These are phyloP conservation scores for Corythornis madagascariensis DNA, from an alignment of 2,113 vertebrate genomes.

Conservation along the genomic window DNA sequence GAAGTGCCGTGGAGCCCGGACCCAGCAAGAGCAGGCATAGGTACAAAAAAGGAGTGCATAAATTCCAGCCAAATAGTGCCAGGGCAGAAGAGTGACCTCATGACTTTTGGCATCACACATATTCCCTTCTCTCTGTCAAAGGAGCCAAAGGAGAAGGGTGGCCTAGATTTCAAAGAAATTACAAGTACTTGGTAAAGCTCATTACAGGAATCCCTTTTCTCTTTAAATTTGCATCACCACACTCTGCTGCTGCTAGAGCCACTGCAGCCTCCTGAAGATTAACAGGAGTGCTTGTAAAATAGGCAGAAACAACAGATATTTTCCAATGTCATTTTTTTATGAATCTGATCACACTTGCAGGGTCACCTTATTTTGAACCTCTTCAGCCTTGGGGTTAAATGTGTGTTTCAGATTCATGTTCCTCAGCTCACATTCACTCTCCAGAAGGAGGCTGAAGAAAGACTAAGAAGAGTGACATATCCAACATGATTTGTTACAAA, in stretches of 20 bases:
- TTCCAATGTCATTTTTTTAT: neutral
- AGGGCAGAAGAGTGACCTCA: fast-evolving
- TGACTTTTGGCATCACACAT: fast-evolving
- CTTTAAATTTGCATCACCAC: neutral
- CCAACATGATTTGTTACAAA: neutral
- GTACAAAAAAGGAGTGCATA: too few species aligned
- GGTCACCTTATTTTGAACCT: neutral
- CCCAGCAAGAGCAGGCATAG: too few species aligned
- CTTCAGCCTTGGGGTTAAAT: neutral
- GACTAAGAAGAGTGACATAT: neutral
- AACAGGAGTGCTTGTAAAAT: neutral
- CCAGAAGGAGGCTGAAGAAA: neutral
- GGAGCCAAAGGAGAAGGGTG: neutral
- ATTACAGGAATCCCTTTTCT: neutral
- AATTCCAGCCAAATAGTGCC: neutral
- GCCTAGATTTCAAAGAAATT: neutral
- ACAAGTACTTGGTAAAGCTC: neutral
- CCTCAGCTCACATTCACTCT: neutral
- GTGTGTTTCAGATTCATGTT: neutral
- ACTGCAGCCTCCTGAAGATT: neutral
- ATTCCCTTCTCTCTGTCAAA: neutral
- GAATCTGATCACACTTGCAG: slow-evolving; percentile 10
- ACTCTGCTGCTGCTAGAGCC: neutral
- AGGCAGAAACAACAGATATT: slow-evolving; percentile 1
- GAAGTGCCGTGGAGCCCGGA: fast-evolving